Conservation (phyloP, 2,888 invertebrate species). For the Polia nebulosa region DNA sequence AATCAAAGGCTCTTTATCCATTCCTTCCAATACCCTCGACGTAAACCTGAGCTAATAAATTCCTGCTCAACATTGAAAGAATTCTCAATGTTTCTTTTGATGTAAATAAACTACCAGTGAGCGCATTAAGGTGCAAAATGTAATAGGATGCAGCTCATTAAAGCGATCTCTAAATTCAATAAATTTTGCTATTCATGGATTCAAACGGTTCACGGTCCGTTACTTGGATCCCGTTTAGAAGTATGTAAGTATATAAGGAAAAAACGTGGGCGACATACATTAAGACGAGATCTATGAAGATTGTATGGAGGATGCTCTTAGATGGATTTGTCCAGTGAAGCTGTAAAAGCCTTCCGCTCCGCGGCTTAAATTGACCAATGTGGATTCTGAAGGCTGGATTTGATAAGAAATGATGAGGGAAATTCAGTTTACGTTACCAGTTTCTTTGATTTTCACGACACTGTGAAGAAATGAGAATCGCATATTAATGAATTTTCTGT, state of each 20-base stretch:
- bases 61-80: slow-evolving; percentile 29
- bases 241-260: slow-evolving; percentile 25
- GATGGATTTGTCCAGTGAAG: slow-evolving; percentile 8
- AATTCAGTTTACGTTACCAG: background rate
- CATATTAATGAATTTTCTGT: background rate
- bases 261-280: slow-evolving; percentile 36
- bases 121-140: slow-evolving; percentile 41
- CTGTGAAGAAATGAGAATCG: background rate
- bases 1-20: slow-evolving; percentile 22
- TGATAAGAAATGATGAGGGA: background rate
- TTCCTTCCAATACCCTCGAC: slow-evolving; percentile 6
- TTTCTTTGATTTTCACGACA: background rate
- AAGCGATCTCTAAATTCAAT: slow-evolving; percentile 56
- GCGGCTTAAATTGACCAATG: slow-evolving; percentile 16
- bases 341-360: slow-evolving; percentile 1
- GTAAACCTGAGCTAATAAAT: slow-evolving; percentile 25
- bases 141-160: slow-evolving; percentile 57
- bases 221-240: slow-evolving; percentile 47
- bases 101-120: slow-evolving; percentile 43
- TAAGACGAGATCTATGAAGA: slow-evolving; percentile 33
- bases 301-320: slow-evolving; percentile 8
- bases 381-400: background rate
- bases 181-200: slow-evolving; percentile 61
- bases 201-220: slow-evolving; percentile 54
- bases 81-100: slow-evolving; percentile 45